phyloP scores from a whole-genome alignment of 2,113 vertebrate species.

The Urocolius indicus region DNA sequence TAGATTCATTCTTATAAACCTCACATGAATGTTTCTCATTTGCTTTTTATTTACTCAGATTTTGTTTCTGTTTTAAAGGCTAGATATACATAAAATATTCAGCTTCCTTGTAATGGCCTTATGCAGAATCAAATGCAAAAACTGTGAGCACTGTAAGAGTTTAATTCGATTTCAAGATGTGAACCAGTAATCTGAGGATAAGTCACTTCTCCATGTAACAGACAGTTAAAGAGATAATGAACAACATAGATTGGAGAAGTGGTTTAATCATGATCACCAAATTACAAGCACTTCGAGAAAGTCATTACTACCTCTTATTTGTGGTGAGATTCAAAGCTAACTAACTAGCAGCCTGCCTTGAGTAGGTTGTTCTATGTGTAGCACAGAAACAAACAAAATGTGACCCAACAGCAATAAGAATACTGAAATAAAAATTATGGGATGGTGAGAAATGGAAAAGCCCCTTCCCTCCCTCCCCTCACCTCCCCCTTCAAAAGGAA shows the following conservation, averaged over 20 bases:
- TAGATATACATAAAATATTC: constrained; percentile 14
- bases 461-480: constrained; percentile 75
- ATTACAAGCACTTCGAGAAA: constrained; percentile 68
- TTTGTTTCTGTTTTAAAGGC: constrained; percentile 17
- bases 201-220: constrained; percentile 65
- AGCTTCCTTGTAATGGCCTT: constrained; percentile 6
- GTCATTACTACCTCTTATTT: constrained; percentile 54
- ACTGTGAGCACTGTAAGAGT: constrained; percentile 7
- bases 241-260: constrained; percentile 74
- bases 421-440: constrained; percentile 79
- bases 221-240: constrained; percentile 50
- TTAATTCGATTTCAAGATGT: constrained; percentile 46
- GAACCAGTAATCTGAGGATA: constrained; percentile 63
- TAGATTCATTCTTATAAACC: constrained; percentile 12
- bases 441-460: constrained; percentile 84
- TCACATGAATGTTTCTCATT: constrained; percentile 8
- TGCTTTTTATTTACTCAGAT: neutral
- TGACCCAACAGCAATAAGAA: constrained; percentile 82
- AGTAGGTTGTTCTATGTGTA: constrained; percentile 81
- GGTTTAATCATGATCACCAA: constrained; percentile 75
- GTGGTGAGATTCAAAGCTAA: constrained; percentile 71
- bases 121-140: constrained; percentile 45
- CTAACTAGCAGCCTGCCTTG: constrained; percentile 74
- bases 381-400: constrained; percentile 82
- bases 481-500: constrained; percentile 78